Evolutionary conservation across 64 coral and sea anemone species (phyloP).

Genomic region (Montipora capricornis): DNA sequence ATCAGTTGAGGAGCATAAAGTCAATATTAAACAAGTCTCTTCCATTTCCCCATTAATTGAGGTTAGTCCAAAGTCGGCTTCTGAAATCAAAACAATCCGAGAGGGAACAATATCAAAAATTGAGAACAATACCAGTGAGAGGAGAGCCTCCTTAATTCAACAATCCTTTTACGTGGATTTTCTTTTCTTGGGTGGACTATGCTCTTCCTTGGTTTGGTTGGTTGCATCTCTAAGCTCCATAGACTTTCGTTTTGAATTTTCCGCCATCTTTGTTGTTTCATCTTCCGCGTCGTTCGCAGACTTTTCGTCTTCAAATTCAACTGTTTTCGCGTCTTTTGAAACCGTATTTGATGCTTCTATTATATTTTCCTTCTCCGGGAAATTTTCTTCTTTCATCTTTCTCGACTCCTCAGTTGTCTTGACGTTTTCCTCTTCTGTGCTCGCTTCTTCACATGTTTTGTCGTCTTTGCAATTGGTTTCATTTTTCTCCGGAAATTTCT

Average conservation of each 20-base stretch:
- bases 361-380: conserved; percentile 12
- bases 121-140: conserved; percentile 1
- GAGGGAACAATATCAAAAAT: not conserved
- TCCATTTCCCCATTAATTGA: not conserved
- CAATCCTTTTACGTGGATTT: conserved; percentile 1
- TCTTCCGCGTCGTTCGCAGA: not conserved
- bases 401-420: not conserved
- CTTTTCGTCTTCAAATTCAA: not conserved
- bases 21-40: not conserved
- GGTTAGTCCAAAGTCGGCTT: not conserved
- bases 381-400: conserved; percentile 36
- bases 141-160: not conserved
- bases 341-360: not conserved
- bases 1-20: not conserved
- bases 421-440: not conserved
- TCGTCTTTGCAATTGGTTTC: conserved; percentile 2
- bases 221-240: not conserved
- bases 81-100: not conserved
- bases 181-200: conserved; percentile 42
- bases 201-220: not conserved
- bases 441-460: conserved; percentile 8
- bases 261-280: not conserved
- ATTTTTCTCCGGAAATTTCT: conserved; percentile 5
- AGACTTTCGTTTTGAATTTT: conserved; percentile 36
- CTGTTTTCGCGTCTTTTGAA: not conserved